Evolutionary conservation across 1,140 invertebrate genomes (phyloP).

Genomic region (Euschistus heros): DNA sequence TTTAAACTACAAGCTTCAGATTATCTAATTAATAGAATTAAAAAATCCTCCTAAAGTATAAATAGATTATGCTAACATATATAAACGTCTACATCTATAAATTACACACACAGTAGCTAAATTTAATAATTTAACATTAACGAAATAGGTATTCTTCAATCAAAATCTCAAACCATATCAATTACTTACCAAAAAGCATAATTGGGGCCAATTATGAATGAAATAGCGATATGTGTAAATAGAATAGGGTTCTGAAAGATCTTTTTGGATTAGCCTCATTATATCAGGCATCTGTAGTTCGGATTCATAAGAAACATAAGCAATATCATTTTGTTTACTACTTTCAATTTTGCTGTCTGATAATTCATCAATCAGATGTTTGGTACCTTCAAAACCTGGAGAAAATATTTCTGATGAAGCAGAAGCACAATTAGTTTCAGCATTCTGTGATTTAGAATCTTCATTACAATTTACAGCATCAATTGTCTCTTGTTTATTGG

Average conservation of each 20-base stretch:
- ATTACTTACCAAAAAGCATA: conserved; percentile 84
- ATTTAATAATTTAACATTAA: too few relatives aligned
- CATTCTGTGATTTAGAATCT: background rate
- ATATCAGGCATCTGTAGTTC: conserved; percentile 91
- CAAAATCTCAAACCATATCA: too few relatives aligned
- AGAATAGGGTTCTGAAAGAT: conserved; percentile 98
- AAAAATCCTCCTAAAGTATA: too few relatives aligned
- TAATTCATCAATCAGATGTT: background rate
- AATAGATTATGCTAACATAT: too few relatives aligned
- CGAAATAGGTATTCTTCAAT: too few relatives aligned
- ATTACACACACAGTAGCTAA: too few relatives aligned
- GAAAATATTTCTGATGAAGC: too few relatives aligned
- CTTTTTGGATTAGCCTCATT: conserved; percentile 97
- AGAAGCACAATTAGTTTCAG: too few relatives aligned
- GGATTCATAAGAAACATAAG: conserved; percentile 71
- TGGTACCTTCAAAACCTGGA: background rate
- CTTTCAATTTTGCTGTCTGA: background rate
- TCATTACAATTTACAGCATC: background rate
- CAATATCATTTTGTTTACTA: conserved; percentile 31
- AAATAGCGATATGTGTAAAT: conserved; percentile 99
- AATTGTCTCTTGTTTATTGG: background rate
- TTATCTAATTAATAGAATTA: too few relatives aligned
- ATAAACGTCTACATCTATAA: too few relatives aligned
- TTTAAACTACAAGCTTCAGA: too few relatives aligned
- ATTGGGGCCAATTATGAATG: conserved; percentile 99